Evolutionary conservation across 2,797 vertebrate genomes (phyloP), one percentile per base, ranked within the genome.

Genomic region (Coregonus ussuriensis): DNA sequence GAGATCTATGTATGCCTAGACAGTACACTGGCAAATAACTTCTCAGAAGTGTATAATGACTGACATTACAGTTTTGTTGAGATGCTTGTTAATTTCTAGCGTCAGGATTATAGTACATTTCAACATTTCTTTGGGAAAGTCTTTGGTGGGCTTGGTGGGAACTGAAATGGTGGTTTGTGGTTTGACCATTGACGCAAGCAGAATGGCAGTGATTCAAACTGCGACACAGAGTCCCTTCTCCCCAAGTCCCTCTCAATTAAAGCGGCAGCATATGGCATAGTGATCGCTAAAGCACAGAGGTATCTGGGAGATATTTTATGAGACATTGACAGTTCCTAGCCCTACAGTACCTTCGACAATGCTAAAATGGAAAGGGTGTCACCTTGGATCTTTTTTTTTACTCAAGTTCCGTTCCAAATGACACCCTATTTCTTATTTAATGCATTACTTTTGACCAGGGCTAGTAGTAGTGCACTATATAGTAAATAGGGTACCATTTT

Each of bases 241-340:
- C 93, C 94, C 81, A 91, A 93, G 90, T 93, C 92, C 93, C 92
- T 93, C 91, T 92, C 93, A 94, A 94, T 95, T 94, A 95, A 94
- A 93, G 88, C 77, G 54, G 82, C 85, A 91, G 85, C 93, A 94
- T 94, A 94, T 93, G 93, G 93, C 87, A 88, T 84, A 79, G 89
- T 91, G 93, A 89, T 90, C 91, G 83, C 37, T 72, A 83, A 74
- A 91, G 86, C 91, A 74, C 89, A 90, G 84, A 59, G n/a, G 56
- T 21, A n/a, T 59, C 54, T 6, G 18, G 5, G 18, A 59, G 54
- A 59, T 59, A 59, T 59, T 59, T n/a, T 85, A 59, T 29, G 77
- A 83, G 80, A 85, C 83, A 79, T 62, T 69, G 41, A 72, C 25
- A 62, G 81, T 81, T 85, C 41, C 41, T 47, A 47, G 41, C 11